Conservation (phyloP, 1,140 invertebrate genomes). For the Calliopsis andreniformis region DNA sequence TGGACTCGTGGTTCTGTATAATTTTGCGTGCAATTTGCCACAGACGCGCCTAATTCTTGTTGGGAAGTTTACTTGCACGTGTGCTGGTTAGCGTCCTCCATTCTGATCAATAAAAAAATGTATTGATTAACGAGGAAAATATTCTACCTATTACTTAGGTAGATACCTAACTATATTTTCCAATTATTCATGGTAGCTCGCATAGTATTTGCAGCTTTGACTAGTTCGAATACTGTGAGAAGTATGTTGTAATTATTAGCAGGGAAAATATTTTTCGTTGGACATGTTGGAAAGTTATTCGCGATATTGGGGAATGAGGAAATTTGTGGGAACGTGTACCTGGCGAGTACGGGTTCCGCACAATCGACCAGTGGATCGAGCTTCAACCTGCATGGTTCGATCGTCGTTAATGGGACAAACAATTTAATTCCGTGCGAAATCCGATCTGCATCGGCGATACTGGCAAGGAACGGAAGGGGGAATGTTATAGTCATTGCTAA, state of each 20-base stretch:
- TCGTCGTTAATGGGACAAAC: conserved; percentile 28
- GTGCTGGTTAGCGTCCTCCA: not conserved
- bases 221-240: not conserved
- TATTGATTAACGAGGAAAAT: not conserved
- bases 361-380: not conserved
- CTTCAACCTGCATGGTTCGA: not conserved
- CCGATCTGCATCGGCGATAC: not conserved
- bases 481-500: not conserved
- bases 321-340: not conserved
- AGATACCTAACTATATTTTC: too few species aligned
- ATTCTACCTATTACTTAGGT: too few species aligned
- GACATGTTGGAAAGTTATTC: not conserved
- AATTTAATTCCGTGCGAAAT: conserved; percentile 31
- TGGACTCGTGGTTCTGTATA: not conserved
- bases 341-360: not conserved
- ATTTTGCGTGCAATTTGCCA: conserved; percentile 4
- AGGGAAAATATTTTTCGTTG: not conserved
- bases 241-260: not conserved
- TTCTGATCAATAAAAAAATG: not conserved
- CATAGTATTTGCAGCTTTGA: too few species aligned
- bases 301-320: not conserved
- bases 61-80: not conserved
- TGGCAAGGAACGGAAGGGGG: not conserved
- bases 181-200: too few species aligned
- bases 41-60: not conserved